These are phyloP conservation scores for Lycodopsis pacificus DNA, from an alignment of 2,797 vertebrate species.

Conservation along the genomic window DNA sequence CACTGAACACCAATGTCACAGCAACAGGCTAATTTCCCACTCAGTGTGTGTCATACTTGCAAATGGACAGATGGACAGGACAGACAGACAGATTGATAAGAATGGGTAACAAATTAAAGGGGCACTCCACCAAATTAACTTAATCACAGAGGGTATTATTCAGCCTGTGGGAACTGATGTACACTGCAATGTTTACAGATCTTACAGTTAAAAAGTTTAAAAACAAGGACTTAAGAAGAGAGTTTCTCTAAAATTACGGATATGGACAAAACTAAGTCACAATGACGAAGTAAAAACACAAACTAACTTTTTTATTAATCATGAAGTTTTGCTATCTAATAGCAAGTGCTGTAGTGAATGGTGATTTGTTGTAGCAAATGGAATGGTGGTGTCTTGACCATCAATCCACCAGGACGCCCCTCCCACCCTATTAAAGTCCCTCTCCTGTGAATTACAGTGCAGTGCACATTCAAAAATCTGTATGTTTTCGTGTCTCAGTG, in stretches of 20 bases:
- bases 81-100: neutral
- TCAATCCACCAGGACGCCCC: neutral
- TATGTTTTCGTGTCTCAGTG: neutral
- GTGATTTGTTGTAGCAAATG: neutral
- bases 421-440: neutral
- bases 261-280: neutral
- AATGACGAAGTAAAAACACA: neutral
- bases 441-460: neutral
- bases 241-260: neutral
- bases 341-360: neutral
- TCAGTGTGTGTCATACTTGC: constrained; percentile 56
- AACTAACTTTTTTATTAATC: neutral
- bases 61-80: constrained; percentile 12
- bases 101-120: neutral
- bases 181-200: neutral
- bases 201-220: neutral
- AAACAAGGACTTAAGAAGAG: neutral
- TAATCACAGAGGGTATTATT: neutral
- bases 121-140: neutral
- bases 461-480: neutral
- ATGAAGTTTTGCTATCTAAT: neutral
- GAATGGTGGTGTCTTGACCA: neutral
- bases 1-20: constrained; percentile 30
- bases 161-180: neutral
- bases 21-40: constrained; percentile 65